phyloP scores from a whole-genome alignment of 2,888 invertebrate genomes.

The Syrista parreyssii region DNA sequence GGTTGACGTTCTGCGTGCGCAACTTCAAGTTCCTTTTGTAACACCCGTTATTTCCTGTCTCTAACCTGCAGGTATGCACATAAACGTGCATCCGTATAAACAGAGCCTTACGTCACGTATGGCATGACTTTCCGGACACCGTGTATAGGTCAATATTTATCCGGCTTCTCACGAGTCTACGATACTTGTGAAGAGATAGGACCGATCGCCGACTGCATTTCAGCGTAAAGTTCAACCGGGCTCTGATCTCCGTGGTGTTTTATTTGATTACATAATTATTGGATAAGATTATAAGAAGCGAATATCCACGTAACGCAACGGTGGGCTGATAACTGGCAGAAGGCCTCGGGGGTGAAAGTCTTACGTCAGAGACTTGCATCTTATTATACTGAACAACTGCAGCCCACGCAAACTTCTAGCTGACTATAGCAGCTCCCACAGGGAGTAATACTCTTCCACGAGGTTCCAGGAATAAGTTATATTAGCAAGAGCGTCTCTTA shows the following conservation, averaged over 20 bases:
- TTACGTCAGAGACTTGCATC: conserved; percentile 58
- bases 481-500: background rate
- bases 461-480: background rate
- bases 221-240: conserved; percentile 42
- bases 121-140: background rate
- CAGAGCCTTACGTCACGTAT: background rate
- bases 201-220: conserved; percentile 24
- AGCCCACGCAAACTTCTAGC: conserved; percentile 39
- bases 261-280: conserved; percentile 50
- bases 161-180: conserved; percentile 36
- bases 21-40: background rate
- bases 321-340: conserved; percentile 10
- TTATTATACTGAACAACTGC: conserved; percentile 51
- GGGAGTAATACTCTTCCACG: conserved; percentile 29
- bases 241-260: conserved; percentile 33
- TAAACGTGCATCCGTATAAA: background rate
- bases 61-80: background rate
- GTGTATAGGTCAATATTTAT: conserved; percentile 6
- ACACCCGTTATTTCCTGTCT: conserved; percentile 3
- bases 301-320: conserved; percentile 1
- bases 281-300: conserved; percentile 19
- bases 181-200: conserved; percentile 20
- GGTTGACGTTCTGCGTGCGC: background rate
- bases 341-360: conserved; percentile 53
- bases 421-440: conserved; percentile 34